Evolutionary conservation across 2,888 invertebrate genomes (phyloP).

Genomic region (Athetis lepigone): DNA sequence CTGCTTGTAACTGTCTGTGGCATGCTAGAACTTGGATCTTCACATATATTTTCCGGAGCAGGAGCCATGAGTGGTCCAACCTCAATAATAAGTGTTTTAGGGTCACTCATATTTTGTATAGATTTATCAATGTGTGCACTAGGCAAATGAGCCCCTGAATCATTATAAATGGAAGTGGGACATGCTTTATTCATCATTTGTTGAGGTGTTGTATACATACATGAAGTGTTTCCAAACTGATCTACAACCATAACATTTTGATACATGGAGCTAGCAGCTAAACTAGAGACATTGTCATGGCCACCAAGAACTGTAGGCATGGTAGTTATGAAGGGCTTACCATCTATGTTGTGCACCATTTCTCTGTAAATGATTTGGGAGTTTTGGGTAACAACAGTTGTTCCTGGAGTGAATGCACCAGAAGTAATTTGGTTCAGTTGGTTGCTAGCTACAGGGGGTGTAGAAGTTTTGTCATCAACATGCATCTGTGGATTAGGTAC

Average conservation of each 20-base stretch:
- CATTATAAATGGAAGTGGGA: conserved; percentile 74
- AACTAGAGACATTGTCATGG: conserved; percentile 81
- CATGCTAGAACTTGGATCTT: conserved; percentile 20
- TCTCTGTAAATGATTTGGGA: conserved; percentile 88
- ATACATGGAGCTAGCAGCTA: conserved; percentile 82
- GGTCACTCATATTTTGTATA: conserved; percentile 71
- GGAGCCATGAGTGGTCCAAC: conserved; percentile 79
- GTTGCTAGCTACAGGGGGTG: conserved; percentile 73
- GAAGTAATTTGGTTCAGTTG: conserved; percentile 80
- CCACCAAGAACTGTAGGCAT: conserved; percentile 79
- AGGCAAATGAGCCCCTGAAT: conserved; percentile 65
- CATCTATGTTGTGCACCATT: conserved; percentile 86
- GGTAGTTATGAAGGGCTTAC: conserved; percentile 83
- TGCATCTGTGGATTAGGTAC: conserved; percentile 74
- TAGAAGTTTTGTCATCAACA: conserved; percentile 74
- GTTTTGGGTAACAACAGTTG: conserved; percentile 86
- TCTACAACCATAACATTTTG: conserved; percentile 89
- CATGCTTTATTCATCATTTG: conserved; percentile 77
- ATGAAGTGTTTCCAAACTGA: conserved; percentile 85
- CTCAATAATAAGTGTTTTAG: conserved; percentile 85
- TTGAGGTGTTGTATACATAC: conserved; percentile 83
- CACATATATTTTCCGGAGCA: conserved; percentile 52
- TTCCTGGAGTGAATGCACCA: conserved; percentile 79
- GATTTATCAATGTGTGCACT: conserved; percentile 71
- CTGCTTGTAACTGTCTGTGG: conserved; percentile 48